phyloP scores from a whole-genome alignment of 2,797 vertebrate species.

The Pagetopsis macropterus region DNA sequence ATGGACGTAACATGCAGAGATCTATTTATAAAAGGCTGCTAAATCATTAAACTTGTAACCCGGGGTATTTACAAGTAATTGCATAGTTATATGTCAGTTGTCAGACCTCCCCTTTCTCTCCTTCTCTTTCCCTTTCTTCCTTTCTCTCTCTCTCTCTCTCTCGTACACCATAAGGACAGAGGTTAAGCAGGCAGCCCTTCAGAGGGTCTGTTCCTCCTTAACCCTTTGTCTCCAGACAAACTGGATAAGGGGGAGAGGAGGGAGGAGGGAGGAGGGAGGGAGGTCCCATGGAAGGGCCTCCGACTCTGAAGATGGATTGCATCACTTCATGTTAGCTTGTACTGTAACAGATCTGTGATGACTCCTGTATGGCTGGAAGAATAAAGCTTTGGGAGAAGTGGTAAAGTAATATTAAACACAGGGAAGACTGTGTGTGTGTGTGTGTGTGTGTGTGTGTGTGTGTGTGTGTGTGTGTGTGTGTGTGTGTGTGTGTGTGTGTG shows the following conservation, averaged over 20 bases:
- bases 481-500: not conserved
- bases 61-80: constrained; percentile 39
- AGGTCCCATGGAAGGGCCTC: constrained; percentile 46
- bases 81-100: constrained; percentile 30
- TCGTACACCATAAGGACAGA: constrained; percentile 72
- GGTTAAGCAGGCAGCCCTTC: constrained; percentile 83
- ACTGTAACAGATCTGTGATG: constrained; percentile 54
- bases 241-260: constrained; percentile 5
- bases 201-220: constrained; percentile 79
- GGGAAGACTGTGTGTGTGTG: not conserved
- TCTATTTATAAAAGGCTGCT: constrained; percentile 41
- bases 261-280: not conserved
- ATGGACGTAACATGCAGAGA: not conserved
- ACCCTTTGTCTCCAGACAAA: constrained; percentile 77
- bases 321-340: constrained; percentile 42
- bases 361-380: constrained; percentile 39
- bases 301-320: constrained; percentile 57
- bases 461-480: constrained; percentile 3
- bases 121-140: constrained; percentile 25
- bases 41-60: constrained; percentile 36
- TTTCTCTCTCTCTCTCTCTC: constrained; percentile 55
- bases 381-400: constrained; percentile 49
- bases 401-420: constrained; percentile 66
- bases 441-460: constrained; percentile 9
- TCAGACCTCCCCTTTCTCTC: constrained; percentile 36